Base-by-base conservation (phyloP, 2,797 vertebrate genomes). In the Diglossa cyanea region DNA sequence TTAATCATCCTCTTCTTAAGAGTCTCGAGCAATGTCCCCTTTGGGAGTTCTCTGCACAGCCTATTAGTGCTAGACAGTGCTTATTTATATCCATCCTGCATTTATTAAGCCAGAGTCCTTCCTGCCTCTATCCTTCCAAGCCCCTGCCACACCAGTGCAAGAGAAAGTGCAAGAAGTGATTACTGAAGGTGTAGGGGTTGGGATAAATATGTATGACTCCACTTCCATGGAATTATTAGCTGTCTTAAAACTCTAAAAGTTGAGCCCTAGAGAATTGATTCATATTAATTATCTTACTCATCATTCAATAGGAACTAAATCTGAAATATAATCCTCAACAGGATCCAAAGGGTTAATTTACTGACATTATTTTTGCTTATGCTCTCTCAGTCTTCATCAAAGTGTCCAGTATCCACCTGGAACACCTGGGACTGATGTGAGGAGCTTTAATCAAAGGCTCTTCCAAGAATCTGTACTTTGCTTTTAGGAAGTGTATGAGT, bases 1-100 rank as follows among this genome's bases (percentile, higher is more conserved):
- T 93, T 94, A 93, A 94, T 97, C 93, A 96, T 86, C 63, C 70
- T 70, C 44, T 53, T 90, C 94, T 94, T 81, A 86, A 78, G 83
- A 95, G 85, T 86, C 72, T 94, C 94, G 55, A 86, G 94, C 73
- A 96, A 88, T 23, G 63, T 17, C 33, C 86, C 94, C 82, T 86
- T 45, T 78, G 91, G 94, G 95, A 96, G 33, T 88, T 88, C 60
- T 35, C 76, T 84, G 76, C 82, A 82, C 86, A 93, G 79, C 93
- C 84, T 75, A 53, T 94, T 96, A 88, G 71, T 73, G 54, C 75
- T 66, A 78, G 85, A 62, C 87, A 90, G 50, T 35, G 42, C 89
- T 93, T 94, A 66, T 91, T 96, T 85, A 65, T 88, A 91, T 61
- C 95, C 76, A 65, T 66, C 33, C 65, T 66, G 8, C 62, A 78